Evolutionary conservation across 2,113 vertebrate species (phyloP).

Genomic region (Lamprotornis superbus): DNA sequence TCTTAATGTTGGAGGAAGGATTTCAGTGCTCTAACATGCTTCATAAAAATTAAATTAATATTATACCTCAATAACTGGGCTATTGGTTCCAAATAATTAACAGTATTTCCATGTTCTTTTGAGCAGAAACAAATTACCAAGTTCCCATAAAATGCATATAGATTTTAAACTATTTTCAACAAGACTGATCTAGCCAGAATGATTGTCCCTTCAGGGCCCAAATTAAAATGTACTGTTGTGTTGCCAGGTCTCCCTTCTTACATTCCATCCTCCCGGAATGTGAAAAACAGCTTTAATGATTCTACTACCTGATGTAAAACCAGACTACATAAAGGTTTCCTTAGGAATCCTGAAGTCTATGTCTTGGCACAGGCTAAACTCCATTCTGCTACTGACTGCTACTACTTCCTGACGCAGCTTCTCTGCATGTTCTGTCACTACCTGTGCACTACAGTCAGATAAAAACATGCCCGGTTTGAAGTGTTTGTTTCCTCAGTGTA

Average conservation of each 20-base stretch:
- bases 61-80: background rate
- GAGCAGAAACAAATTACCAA: background rate
- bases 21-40: background rate
- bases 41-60: background rate
- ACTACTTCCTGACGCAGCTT: background rate
- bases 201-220: background rate
- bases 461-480: background rate
- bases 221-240: background rate
- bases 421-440: background rate
- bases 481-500: background rate
- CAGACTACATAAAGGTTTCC: background rate
- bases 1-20: background rate
- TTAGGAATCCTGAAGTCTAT: background rate
- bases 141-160: background rate
- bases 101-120: background rate
- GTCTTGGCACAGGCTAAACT: background rate
- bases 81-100: background rate
- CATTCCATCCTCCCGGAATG: background rate
- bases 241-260: background rate
- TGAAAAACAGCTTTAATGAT: slow-evolving; percentile 12
- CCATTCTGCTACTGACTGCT: background rate
- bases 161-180: slow-evolving; percentile 17
- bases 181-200: background rate
- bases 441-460: background rate
- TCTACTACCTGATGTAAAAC: background rate